Conservation (phyloP, 64 coral and sea anemone species). For the Cladopsammia gracilis region DNA sequence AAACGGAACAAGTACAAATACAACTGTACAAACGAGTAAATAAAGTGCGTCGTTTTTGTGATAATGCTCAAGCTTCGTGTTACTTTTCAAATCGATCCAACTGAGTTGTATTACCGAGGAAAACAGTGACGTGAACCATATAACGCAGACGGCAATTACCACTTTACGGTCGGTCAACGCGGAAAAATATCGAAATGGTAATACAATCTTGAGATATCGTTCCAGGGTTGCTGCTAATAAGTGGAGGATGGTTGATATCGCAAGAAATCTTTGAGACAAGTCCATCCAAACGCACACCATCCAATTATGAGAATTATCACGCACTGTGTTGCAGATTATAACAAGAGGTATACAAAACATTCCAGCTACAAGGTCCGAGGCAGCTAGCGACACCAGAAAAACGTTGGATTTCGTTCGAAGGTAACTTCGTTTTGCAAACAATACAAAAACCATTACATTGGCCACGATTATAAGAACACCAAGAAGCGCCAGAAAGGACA, state of each 20-base stretch:
- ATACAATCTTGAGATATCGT: constrained; percentile 38
- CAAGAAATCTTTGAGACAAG: constrained; percentile 49
- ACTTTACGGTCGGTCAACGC: not conserved
- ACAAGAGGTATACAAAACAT: constrained; percentile 29
- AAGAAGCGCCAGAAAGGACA: constrained; percentile 1
- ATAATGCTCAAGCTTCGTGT: not conserved
- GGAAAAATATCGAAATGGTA: not conserved
- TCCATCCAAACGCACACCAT: constrained; percentile 29
- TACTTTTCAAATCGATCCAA: not conserved
- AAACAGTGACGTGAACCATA: constrained; percentile 22
- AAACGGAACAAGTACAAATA: constrained; percentile 29
- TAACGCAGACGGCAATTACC: not conserved
- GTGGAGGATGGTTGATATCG: constrained; percentile 62
- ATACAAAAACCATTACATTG: constrained; percentile 6
- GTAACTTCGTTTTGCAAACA: not conserved
- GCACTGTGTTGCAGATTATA: not conserved
- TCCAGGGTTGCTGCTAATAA: not conserved
- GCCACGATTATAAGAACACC: constrained; percentile 23
- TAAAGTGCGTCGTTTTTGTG: not conserved
- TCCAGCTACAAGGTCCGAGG: constrained; percentile 39
- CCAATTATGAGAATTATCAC: not conserved
- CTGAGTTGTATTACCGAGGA: constrained; percentile 12
- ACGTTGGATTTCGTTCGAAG: constrained; percentile 45
- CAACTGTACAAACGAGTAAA: not conserved
- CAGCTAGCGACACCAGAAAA: constrained; percentile 23